Evolutionary conservation across 2,797 vertebrate genomes (phyloP).

Genomic region (Eidolon dupreanum): DNA sequence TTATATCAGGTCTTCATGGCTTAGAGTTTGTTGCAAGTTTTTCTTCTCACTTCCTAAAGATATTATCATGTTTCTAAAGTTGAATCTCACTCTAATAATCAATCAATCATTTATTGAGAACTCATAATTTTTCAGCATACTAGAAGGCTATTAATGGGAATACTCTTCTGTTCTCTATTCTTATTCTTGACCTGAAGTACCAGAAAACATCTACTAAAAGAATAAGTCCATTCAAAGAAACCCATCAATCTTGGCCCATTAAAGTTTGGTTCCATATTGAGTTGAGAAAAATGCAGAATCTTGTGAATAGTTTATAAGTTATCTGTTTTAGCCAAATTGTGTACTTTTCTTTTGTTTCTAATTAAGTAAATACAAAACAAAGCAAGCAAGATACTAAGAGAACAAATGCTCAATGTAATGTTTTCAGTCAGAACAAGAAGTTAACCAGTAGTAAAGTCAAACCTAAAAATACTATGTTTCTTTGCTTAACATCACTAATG

Average conservation of each 20-base stretch:
- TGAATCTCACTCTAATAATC: neutral
- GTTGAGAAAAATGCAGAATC: neutral
- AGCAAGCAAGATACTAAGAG: neutral
- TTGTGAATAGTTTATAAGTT: neutral
- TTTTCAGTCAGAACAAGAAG: neutral
- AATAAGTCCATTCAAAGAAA: neutral
- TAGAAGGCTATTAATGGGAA: neutral
- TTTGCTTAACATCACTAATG: neutral
- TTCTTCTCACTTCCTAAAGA: neutral
- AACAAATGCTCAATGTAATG: neutral
- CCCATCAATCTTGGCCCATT: neutral
- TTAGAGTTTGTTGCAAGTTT: neutral
- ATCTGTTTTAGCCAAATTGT: neutral
- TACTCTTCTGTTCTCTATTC: neutral
- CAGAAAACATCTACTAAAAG: neutral
- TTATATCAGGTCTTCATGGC: neutral
- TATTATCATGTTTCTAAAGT: neutral
- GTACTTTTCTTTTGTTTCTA: conserved; percentile 18
- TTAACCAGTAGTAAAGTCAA: neutral
- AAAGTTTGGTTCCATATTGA: neutral
- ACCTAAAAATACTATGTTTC: neutral
- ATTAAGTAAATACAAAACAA: conserved; percentile 38
- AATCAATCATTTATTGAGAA: neutral
- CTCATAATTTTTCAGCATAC: neutral
- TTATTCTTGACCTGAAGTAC: neutral